These are phyloP conservation scores for Apamea anceps DNA, from an alignment of 2,888 invertebrate genomes.

Conservation along the genomic window DNA sequence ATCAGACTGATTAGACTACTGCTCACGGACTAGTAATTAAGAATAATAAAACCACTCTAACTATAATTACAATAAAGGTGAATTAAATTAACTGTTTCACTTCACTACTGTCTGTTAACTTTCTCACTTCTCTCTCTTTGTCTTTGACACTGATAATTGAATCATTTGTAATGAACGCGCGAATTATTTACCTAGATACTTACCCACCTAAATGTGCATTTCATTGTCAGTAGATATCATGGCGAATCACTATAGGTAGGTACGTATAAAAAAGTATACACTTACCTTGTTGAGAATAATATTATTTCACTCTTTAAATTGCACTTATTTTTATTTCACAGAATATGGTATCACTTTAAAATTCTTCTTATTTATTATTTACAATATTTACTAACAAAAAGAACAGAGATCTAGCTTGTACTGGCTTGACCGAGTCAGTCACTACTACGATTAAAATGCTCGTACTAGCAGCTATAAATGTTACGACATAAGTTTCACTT, in stretches of 20 bases:
- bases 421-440: slow-evolving; percentile 10
- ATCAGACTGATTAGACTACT: background rate
- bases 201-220: background rate
- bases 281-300: background rate
- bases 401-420: slow-evolving; percentile 9
- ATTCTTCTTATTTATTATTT: background rate
- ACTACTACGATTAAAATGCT: slow-evolving; percentile 52
- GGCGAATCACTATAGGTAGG: too few species aligned
- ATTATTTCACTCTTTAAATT: slow-evolving; percentile 22
- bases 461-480: slow-evolving; percentile 28
- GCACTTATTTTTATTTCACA: slow-evolving; percentile 1
- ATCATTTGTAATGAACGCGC: background rate
- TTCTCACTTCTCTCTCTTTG: slow-evolving; percentile 18
- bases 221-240: background rate
- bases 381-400: background rate
- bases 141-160: slow-evolving; percentile 11
- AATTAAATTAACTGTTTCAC: slow-evolving; percentile 11
- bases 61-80: slow-evolving; percentile 9
- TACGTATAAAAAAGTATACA: too few species aligned
- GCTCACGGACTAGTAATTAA: slow-evolving; percentile 15
- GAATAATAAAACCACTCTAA: slow-evolving; percentile 2
- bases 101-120: slow-evolving; percentile 17
- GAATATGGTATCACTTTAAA: background rate
- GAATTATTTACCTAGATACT: background rate
- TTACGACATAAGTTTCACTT: slow-evolving; percentile 72